Evolutionary conservation across 2,113 vertebrate genomes (phyloP).

Genomic region (Calypte anna): DNA sequence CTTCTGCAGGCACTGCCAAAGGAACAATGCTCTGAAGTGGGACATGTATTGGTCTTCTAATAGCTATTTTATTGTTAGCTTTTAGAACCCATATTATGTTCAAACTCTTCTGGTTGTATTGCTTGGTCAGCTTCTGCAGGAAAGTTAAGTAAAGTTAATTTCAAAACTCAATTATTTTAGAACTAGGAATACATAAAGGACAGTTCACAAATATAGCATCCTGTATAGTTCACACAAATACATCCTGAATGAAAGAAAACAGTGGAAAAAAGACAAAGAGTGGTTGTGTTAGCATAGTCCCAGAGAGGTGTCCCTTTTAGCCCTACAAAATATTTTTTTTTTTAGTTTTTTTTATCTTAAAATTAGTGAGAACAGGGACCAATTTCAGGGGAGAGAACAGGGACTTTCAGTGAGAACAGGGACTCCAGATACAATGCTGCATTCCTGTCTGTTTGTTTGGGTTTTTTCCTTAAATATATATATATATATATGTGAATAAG

Average conservation of each 20-base stretch:
- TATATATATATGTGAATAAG: not conserved
- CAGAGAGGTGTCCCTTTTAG: not conserved
- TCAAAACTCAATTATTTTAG: not conserved
- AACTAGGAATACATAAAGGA: not conserved
- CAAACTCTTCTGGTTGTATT: not conserved
- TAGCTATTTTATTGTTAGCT: not conserved
- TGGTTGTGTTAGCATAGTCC: not conserved
- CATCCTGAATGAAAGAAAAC: not conserved
- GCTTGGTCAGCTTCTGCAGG: not conserved
- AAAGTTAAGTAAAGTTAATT: not conserved
- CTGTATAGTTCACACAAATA: not conserved
- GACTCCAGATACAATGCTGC: not conserved
- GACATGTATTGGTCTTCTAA: not conserved
- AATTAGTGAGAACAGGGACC: not conserved
- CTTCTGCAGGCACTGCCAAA: not conserved
- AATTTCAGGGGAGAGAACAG: not conserved
- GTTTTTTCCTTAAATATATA: too few species aligned
- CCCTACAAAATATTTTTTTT: not conserved
- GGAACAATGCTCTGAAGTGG: not conserved
- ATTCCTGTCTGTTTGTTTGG: not conserved
- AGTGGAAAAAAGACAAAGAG: not conserved
- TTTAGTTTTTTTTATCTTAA: not conserved
- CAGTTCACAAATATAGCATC: not conserved
- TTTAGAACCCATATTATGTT: not conserved
- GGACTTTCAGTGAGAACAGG: not conserved